Conservation (phyloP, 1,140 invertebrate genomes). For the Ditylenchus dipsaci region DNA sequence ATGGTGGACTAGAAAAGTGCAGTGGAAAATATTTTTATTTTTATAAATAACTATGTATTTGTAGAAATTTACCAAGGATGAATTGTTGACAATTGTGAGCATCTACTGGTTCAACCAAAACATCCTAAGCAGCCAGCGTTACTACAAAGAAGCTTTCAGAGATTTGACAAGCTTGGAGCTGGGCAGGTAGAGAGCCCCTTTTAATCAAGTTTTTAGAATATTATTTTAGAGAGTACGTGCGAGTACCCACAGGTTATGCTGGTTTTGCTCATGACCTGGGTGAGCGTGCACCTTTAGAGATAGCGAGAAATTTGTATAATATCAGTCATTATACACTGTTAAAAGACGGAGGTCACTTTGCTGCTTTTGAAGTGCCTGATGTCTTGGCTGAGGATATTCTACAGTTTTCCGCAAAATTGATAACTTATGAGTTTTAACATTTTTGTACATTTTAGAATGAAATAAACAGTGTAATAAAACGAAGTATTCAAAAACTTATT, state of each 20-base stretch:
- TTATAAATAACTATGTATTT: slow-evolving; percentile 62
- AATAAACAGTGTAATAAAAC: no score
- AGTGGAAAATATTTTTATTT: not conserved
- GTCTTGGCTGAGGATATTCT: slow-evolving; percentile 34
- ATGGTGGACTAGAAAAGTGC: slow-evolving; percentile 63
- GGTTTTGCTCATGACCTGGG: slow-evolving; percentile 36
- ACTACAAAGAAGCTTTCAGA: slow-evolving; percentile 34
- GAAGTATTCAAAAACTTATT: no score
- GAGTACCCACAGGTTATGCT: slow-evolving; percentile 36
- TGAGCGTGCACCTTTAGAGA: slow-evolving; percentile 17
- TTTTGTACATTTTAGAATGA: no score
- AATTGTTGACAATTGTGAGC: slow-evolving; percentile 81
- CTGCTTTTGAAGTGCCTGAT: slow-evolving; percentile 38
- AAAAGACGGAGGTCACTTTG: slow-evolving; percentile 40
- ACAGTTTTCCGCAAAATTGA: slow-evolving; percentile 17
- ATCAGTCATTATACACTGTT: slow-evolving; percentile 38
- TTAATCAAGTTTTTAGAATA: not conserved
- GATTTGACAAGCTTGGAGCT: not conserved
- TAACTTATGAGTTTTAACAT: not conserved
- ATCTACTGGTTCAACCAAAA: slow-evolving; percentile 70
- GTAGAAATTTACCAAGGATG: slow-evolving; percentile 67
- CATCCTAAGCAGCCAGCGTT: slow-evolving; percentile 32
- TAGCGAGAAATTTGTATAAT: slow-evolving; percentile 16
- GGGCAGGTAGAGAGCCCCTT: not conserved
- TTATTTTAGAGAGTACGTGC: slow-evolving; percentile 17